Base-by-base conservation (phyloP, 2,113 vertebrate species). In the Oncorhynchus tshawytscha region DNA sequence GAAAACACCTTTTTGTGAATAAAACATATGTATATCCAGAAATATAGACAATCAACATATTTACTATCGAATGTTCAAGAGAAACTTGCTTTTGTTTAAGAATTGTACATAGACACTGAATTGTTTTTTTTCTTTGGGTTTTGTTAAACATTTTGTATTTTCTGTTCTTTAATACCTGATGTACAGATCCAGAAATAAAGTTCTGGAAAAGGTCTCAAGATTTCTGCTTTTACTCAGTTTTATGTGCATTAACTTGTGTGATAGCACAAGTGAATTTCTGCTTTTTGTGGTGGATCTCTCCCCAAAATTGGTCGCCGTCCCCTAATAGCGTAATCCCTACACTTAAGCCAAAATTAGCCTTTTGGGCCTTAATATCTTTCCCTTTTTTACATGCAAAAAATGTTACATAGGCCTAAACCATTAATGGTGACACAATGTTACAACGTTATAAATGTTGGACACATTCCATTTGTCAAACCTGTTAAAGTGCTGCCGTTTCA, bases 111-210 rank as follows among this genome's bases (percentile, higher is more conserved):
- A 97, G 94, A 95, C 95, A 96, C 95, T 96, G 93, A 95, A 81
- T 77, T 82, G 87, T 73, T 86, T 86, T 87, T 89, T 83, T 67
- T 87, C 81, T 87, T 18, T 57, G 13, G 86, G 74, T 94, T 96
- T 96, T 96, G 94, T 96, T 96, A 92, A 96, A 94, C 95, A 96
- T 99, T 99, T 98, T 99, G 95, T 98, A 97, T 97, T 94, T 97
- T 94, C 87, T 97, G 96, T 98, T 98, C 95, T 97, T 99, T 97
- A 97, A 96, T 98, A 98, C 94, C 95, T 97, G 96, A 94, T 98
- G 96, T 98, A 97, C 95, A 98, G 92, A 94, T 98, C 97, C 97
- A 98, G 97, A 97, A 99, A 98, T 98, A 99, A 99, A 97, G 88
- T 91, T 97, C 96, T 99, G 97, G 96, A 97, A 96, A 96, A 90